These are phyloP conservation scores for Cinara cedri DNA, from an alignment of 2,888 invertebrate species.

Conservation along the genomic window DNA sequence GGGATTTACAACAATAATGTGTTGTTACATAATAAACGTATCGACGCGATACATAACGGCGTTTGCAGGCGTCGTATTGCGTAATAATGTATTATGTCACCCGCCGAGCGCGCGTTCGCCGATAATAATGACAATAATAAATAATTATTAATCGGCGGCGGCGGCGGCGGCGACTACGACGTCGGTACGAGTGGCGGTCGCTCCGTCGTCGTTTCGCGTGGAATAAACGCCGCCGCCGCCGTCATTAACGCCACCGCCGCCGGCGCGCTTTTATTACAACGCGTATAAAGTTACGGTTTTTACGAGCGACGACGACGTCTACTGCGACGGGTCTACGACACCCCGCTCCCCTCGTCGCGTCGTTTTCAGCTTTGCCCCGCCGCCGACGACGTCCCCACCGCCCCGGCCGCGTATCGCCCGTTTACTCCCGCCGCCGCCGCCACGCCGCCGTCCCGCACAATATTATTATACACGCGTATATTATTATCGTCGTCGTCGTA, in stretches of 20 bases:
- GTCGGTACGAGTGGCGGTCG: background rate
- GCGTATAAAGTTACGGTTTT: no score
- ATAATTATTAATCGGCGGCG: constrained; percentile 25
- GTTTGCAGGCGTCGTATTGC: no score
- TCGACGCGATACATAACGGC: no score
- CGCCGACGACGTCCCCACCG: no score
- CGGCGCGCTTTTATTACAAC: constrained; percentile 27
- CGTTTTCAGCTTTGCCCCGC: no score
- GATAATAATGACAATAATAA: background rate
- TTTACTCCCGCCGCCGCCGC: background rate
- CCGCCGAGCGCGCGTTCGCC: background rate
- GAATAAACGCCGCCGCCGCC: background rate
- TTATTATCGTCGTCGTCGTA: no score
- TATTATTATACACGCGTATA: background rate
- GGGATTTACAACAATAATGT: no score
- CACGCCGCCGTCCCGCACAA: no score
- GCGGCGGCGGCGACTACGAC: no score
- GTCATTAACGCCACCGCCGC: constrained; percentile 28
- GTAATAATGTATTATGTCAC: background rate
- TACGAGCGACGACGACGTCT: background rate
- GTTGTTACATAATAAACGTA: background rate
- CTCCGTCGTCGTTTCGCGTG: background rate
- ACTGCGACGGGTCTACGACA: no score
- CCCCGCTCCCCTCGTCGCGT: background rate
- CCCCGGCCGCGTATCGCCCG: background rate